These are phyloP conservation scores for Clivina fossor DNA, from an alignment of 2,888 invertebrate genomes.

Conservation along the genomic window DNA sequence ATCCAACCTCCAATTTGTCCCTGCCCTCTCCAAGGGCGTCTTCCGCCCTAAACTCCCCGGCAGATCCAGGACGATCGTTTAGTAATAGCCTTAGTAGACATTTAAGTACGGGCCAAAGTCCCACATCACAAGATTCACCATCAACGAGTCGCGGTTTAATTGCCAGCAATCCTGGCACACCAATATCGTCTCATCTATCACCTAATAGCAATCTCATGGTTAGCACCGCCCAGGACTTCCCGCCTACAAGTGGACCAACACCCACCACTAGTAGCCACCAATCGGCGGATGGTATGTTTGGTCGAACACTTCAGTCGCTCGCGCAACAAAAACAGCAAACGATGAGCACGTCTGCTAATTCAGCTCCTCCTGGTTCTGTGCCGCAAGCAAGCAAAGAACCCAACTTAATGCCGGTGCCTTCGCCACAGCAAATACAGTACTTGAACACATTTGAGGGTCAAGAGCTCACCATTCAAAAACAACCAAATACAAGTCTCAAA, in stretches of 20 bases:
- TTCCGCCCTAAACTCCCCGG: slow-evolving; percentile 70
- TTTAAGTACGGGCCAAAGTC: slow-evolving; percentile 63
- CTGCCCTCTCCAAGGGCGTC: slow-evolving; percentile 73
- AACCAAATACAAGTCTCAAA: slow-evolving; percentile 87
- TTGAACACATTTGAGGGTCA: slow-evolving; percentile 95
- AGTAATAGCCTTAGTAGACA: slow-evolving; percentile 55
- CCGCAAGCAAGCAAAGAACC: slow-evolving; percentile 85
- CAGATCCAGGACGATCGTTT: slow-evolving; percentile 62
- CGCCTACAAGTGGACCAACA: slow-evolving; percentile 43
- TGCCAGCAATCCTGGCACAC: slow-evolving; percentile 73
- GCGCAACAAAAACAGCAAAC: slow-evolving; percentile 62
- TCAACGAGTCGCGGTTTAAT: slow-evolving; percentile 54
- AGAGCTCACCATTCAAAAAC: slow-evolving; percentile 94
- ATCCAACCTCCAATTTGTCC: slow-evolving; percentile 69
- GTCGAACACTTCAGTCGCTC: slow-evolving; percentile 64
- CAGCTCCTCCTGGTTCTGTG: slow-evolving; percentile 49
- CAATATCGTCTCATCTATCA: slow-evolving; percentile 65
- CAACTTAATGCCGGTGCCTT: slow-evolving; percentile 93
- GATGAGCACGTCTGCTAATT: slow-evolving; percentile 49
- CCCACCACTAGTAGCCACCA: slow-evolving; percentile 52
- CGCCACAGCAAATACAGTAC: slow-evolving; percentile 95
- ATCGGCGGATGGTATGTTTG: slow-evolving; percentile 61
- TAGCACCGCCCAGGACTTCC: slow-evolving; percentile 35
- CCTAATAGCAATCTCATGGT: slow-evolving; percentile 53
- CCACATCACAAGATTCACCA: slow-evolving; percentile 65